Evolutionary conservation across 1,140 invertebrate genomes (phyloP), one percentile per base, ranked within the genome.

Genomic region (Lysiphlebus fabarum): DNA sequence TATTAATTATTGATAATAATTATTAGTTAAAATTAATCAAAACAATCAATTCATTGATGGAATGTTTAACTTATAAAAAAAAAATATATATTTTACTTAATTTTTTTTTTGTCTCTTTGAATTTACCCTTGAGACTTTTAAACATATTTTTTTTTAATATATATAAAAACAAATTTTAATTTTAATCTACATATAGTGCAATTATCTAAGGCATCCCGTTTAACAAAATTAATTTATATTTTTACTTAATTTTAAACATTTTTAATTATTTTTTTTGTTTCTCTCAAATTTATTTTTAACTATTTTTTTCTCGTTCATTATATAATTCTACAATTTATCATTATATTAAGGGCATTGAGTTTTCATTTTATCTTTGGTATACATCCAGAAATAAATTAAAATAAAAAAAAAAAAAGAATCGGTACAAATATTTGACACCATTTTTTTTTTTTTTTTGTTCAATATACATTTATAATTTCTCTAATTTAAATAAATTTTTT

Each of bases 351-450:
- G 43, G 41, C 62, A 67, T 26, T 74, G 72, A 78, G 57, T 67
- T 73, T 77, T 71, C 69, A 67, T 64, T 70, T 68, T 68, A 77
- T 80, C 78, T 79, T 80, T 80, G 78, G 78, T 80, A 79, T 78
- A 72, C 61, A 70, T 69, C 77, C 62, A 64, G 67, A 57, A 75
- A 74, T n/a, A n/a, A n/a, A n/a, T n/a, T n/a, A n/a, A n/a, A n/a
- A n/a, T 26, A 26, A 26, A 26, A 26, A 26, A 17, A 17, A 17
- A 26, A 26, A 26, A 26, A 26, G 17, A 53, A 70, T 70, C 62
- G 56, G 58, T 69, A 63, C 67, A 67, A 69, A 73, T 73, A 70
- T 51, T 74, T 70, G 64, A 71, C 63, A 65, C 61, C 58, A 68
- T 67, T 55, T 51, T 51, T 40, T 40, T 7, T 40, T n/a, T 40